These are phyloP conservation scores for Idaea dimidiata DNA, from an alignment of 2,888 invertebrate genomes.

Conservation along the genomic window DNA sequence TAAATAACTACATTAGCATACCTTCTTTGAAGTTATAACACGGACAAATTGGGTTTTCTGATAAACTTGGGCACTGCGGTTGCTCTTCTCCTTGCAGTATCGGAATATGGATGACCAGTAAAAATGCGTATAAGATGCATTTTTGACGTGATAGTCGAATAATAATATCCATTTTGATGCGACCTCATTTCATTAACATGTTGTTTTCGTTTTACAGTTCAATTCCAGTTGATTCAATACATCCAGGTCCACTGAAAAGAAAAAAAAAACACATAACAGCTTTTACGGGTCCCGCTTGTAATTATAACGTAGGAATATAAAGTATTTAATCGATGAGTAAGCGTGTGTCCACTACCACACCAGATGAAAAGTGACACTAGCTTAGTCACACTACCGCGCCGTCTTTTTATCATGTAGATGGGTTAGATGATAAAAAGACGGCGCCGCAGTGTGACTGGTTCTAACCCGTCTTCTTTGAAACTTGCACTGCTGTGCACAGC, in stretches of 20 bases:
- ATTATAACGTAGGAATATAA: too few relatives aligned
- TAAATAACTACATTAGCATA: constrained; percentile 38
- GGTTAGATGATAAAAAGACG: too few relatives aligned
- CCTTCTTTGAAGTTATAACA: constrained; percentile 96
- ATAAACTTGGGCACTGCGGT: constrained; percentile 85
- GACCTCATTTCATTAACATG: constrained; percentile 76
- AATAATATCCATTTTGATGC: constrained; percentile 64
- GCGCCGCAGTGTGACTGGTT: too few relatives aligned
- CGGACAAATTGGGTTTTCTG: constrained; percentile 91
- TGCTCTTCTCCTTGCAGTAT: constrained; percentile 79
- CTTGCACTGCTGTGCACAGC: too few relatives aligned
- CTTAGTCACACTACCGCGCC: too few relatives aligned
- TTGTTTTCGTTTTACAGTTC: constrained; percentile 54
- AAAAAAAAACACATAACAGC: background rate
- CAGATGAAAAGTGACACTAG: too few relatives aligned
- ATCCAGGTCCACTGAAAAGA: constrained; percentile 32
- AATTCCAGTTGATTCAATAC: constrained; percentile 9
- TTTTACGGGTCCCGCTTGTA: too few relatives aligned
- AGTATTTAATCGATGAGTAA: too few relatives aligned
- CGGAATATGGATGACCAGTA: constrained; percentile 70
- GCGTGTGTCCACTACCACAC: too few relatives aligned
- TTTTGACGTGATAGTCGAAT: constrained; percentile 63
- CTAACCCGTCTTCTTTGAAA: too few relatives aligned
- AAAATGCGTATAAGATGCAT: constrained; percentile 80
- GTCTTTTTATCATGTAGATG: too few relatives aligned